A percentile compares a stretch with the other conserved stretches of the same genome.
Conservation (phyloP, 2,113 vertebrate genomes). For the Myotis lucifugus region DNA sequence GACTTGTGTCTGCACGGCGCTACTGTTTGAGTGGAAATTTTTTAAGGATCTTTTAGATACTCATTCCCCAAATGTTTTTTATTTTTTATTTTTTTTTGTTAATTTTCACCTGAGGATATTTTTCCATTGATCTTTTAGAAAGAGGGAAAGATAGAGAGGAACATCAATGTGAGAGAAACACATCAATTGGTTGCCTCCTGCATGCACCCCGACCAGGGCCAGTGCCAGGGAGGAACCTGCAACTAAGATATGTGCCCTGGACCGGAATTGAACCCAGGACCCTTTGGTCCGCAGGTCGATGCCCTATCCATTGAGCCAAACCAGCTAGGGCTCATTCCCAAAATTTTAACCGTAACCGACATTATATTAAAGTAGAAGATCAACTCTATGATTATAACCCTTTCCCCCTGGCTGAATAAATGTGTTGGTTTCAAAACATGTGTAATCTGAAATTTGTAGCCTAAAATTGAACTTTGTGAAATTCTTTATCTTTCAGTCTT, state of each 20-base stretch:
- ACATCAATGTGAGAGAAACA: no score
- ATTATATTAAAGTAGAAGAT: neutral
- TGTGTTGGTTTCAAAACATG: neutral
- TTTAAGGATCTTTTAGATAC: neutral
- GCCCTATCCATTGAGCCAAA: no score
- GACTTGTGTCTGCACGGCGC: rapidly evolving
- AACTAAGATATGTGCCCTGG: no score
- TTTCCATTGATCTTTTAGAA: no score
- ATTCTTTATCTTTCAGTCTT: neutral
- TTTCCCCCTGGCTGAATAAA: neutral
- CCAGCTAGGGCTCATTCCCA: neutral
- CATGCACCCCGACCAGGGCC: no score
- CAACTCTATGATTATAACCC: neutral
- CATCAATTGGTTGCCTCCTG: no score
- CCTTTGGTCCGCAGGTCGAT: no score
- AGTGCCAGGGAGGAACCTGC: no score
- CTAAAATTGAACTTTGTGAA: neutral
- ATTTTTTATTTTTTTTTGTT: no score
- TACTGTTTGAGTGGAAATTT: neutral
- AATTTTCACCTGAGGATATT: no score
- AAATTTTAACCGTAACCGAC: neutral
- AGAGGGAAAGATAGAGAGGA: no score
- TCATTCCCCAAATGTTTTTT: neutral
- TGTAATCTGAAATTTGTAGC: neutral
- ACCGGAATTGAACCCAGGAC: no score